These are phyloP conservation scores for Sebastes cheni DNA, from an alignment of 2,797 vertebrate genomes.

Conservation along the genomic window DNA sequence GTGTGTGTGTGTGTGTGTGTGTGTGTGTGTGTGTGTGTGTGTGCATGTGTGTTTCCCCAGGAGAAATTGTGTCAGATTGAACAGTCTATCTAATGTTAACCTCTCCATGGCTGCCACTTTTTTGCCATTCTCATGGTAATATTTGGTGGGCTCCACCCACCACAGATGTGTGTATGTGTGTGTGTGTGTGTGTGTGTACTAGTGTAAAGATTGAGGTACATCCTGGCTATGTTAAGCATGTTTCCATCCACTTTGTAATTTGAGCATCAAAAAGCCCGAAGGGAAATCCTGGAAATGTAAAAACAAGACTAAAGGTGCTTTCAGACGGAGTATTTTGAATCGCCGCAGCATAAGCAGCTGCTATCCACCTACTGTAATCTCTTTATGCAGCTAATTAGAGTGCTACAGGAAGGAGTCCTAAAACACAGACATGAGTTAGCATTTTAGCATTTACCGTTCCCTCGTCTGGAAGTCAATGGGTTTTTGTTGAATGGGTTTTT, in stretches of 20 bases:
- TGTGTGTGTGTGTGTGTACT: constrained; percentile 13
- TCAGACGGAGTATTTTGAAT: background rate
- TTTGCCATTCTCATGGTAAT: constrained; percentile 76
- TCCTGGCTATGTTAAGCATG: constrained; percentile 21
- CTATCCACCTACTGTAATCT: background rate
- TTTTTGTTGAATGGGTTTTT: no score
- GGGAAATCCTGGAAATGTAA: constrained; percentile 4
- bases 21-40: constrained; percentile 6
- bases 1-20: constrained; percentile 36
- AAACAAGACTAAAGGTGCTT: background rate
- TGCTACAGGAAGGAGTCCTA: no score
- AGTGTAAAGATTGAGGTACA: constrained; percentile 7
- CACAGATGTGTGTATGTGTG: constrained; percentile 58
- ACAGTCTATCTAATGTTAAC: constrained; percentile 75
- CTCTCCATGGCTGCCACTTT: constrained; percentile 65
- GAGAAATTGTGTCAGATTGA: constrained; percentile 69
- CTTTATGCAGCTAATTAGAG: background rate
- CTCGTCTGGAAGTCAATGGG: no score
- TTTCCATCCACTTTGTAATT: constrained; percentile 20
- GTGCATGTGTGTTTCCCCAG: constrained; percentile 56
- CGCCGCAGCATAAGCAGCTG: background rate
- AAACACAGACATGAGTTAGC: no score
- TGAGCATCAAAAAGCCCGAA: background rate
- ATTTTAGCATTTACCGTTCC: no score
- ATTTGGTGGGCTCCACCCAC: constrained; percentile 51